phyloP scores from a whole-genome alignment of 2,113 vertebrate species.

The Gila orcuttii region DNA sequence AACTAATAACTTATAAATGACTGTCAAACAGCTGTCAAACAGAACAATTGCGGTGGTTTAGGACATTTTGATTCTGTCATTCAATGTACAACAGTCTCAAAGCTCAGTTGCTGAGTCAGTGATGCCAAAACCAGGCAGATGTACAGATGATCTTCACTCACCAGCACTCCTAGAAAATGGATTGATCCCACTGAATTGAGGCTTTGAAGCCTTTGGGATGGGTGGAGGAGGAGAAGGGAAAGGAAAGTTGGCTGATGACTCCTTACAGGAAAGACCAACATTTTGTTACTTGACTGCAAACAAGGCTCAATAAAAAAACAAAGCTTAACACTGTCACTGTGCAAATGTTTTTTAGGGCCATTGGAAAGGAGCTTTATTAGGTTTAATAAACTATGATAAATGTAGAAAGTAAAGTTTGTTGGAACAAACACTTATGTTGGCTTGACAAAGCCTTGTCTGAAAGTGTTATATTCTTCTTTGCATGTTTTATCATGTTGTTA shows the following conservation, averaged over 20 bases:
- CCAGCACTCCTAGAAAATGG: constrained; percentile 70
- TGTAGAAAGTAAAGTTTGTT: not conserved
- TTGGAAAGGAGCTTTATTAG: not conserved
- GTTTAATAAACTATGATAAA: not conserved
- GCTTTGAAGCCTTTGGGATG: constrained; percentile 36
- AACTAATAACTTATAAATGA: too few relatives aligned
- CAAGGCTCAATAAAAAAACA: not conserved
- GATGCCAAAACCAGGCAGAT: constrained; percentile 7
- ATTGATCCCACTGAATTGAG: constrained; percentile 55
- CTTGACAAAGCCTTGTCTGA: too few relatives aligned
- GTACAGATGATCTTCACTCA: constrained; percentile 57
- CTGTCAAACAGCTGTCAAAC: not conserved
- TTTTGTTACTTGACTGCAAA: not conserved
- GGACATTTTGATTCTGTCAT: not conserved
- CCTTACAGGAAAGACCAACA: constrained; percentile 65
- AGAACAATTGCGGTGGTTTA: not conserved
- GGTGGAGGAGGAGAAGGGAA: not conserved
- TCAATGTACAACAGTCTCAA: not conserved
- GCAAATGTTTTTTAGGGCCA: not conserved
- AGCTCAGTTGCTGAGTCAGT: not conserved
- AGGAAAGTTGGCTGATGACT: not conserved
- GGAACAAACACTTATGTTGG: too few relatives aligned
- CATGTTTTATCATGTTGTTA: too few relatives aligned
- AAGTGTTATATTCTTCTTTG: too few relatives aligned
- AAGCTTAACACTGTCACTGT: not conserved